A percentile compares a stretch with the other conserved stretches of the same genome.
Evolutionary conservation across 35 echinoderm and acorn worm genomes (phyloP).

Genomic region (Ophioderma brevispina): DNA sequence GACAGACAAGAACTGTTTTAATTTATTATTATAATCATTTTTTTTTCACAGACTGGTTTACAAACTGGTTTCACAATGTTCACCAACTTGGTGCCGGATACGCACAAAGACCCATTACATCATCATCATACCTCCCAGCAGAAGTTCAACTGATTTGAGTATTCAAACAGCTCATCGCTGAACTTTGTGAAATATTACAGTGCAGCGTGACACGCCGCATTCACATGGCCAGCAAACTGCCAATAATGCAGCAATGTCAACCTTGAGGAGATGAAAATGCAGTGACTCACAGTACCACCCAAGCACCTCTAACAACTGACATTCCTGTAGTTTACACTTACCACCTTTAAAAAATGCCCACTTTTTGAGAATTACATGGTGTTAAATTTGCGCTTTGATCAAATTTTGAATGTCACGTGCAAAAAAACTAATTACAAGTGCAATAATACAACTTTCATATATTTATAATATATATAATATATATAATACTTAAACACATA

Average conservation of each 20-base stretch:
- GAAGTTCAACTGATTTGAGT: not conserved
- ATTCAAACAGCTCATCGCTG: not conserved
- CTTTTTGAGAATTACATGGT: not conserved
- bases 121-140: not conserved
- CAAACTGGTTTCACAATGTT: too few species aligned
- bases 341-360: not conserved
- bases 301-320: not conserved
- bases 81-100: too few species aligned
- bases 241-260: not conserved
- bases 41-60: too few species aligned
- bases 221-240: not conserved
- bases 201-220: not conserved
- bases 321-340: conserved; percentile 1
- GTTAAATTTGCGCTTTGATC: not conserved
- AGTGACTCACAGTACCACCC: not conserved
- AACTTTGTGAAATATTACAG: not conserved
- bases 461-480: not conserved
- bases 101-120: too few species aligned
- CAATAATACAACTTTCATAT: conserved; percentile 1
- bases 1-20: too few species aligned
- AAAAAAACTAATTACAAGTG: conserved; percentile 3
- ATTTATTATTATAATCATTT: too few species aligned
- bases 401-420: not conserved
- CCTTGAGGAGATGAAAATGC: not conserved
- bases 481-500: not conserved